Evolutionary conservation across 2,113 vertebrate species (phyloP), one percentile per base, ranked within the genome.

Genomic region (Dipodomys spectabilis): DNA sequence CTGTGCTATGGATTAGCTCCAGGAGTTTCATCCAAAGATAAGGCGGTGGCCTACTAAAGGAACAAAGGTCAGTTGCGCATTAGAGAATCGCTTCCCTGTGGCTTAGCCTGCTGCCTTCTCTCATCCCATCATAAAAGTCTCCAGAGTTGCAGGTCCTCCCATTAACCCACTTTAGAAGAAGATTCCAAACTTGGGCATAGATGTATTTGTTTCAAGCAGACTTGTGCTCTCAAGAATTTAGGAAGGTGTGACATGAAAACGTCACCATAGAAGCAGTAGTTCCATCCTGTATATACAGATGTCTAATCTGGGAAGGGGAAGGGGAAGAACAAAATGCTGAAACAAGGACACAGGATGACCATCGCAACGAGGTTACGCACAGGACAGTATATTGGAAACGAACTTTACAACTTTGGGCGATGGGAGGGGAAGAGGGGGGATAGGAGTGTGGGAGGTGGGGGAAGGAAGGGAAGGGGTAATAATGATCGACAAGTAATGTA

Each of bases 51-150:
- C 86, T 95, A 73, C 88, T 94, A 93, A 94, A 57, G 65, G 87
- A 90, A 73, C 93, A 95, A 97, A 96, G 96, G 95, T 97, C 95
- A 97, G 87, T 49, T 94, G 44, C 2, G 11, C 82, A 44, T 86
- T 82, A 81, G 35, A 87, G 87, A 93, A 94, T 62, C 84, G 78
- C 77, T 86, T 96, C 90, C 93, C 91, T 11, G 7, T 45, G 73
- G 90, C 90, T 89, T 28, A 75, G 93, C 28, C 91, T 45, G 69
- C 96, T 88, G 94, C 84, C 62, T 79, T 78, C 86, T 96, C 95
- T 95, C 91, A 94, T 91, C 95, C 96, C 95, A 79, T 95, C 89
- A 96, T 89, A 95, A 97, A 97, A 97, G 91, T 88, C 78, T 95
- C 84, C 93, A 89, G 83, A 85, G 87, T 57, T 57, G 67, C 74